Base-by-base conservation (phyloP, 2,113 vertebrate genomes). In the Vombatus ursinus region DNA sequence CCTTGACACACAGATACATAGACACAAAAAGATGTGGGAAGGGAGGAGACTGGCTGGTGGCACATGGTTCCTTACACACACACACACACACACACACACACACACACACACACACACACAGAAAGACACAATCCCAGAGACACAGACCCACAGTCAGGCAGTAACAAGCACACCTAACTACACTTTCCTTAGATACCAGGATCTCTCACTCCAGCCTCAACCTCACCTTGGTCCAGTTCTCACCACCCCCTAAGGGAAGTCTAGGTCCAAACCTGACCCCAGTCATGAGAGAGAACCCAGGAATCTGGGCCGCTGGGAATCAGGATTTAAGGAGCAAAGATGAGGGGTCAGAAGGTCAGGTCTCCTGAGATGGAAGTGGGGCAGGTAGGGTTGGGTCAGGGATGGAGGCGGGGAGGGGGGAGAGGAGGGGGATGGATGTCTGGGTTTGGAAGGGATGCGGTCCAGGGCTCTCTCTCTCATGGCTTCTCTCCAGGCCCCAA, bases 321-420 rank as follows among this genome's bases (percentile, higher is more conserved):
- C 37, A 22, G 16, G 61, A 68, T 16, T 68, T 31, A 68, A 92
- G 90, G 89, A 89, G 49, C 92, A 95, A 92, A 97, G 97, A 95
- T 97, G 96, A 96, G 94, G 95, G 97, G 97, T 98, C 97, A 96
- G 97, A 93, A 96, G 92, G 96, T 97, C 50, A 44, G 90, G 77
- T 57, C 50, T 96, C 92, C 52, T 44, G 68, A 44, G 68, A 77
- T 77, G 37, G 37, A 77, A 44, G 37, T 22, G 68, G n/a, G 68
- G 16, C 37, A 77, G 68, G 68, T 77, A 77, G 68, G 57, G 37
- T n/a, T 19, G 68, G 68, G 37, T 44, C 19, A 19, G 68, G 37
- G n/a, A 7, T 28, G 68, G 16, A 26, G n/a, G 14, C 31, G 31
- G 28, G 11, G 8, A 3, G 16, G 8, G 31, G 61, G 37, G 31